phyloP scores from a whole-genome alignment of 2,113 vertebrate genomes.

The Taurulus bubalis region DNA sequence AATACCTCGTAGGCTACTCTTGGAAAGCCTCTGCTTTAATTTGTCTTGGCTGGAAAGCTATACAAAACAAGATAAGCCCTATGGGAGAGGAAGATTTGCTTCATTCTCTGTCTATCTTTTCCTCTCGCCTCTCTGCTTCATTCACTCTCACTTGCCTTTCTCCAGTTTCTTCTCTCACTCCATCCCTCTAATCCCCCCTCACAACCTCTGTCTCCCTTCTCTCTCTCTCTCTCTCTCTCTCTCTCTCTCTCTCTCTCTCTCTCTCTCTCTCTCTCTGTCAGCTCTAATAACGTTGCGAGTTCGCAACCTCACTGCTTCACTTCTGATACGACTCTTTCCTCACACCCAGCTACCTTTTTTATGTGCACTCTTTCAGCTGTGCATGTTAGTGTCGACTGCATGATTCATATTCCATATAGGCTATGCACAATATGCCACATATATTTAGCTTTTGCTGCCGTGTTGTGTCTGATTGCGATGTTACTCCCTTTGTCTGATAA shows the following conservation, averaged over 20 bases:
- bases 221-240: constrained; percentile 40
- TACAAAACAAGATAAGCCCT: constrained; percentile 52
- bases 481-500: constrained; percentile 49
- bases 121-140: constrained; percentile 26
- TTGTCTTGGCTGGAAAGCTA: constrained; percentile 26
- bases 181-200: constrained; percentile 54
- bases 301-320: constrained; percentile 43
- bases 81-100: constrained; percentile 32
- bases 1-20: constrained; percentile 9
- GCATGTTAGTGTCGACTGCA: constrained; percentile 19
- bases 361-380: constrained; percentile 8
- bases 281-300: constrained; percentile 63
- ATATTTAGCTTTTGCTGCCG: not conserved
- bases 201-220: constrained; percentile 45
- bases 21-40: constrained; percentile 48
- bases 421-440: constrained; percentile 6
- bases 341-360: constrained; percentile 20
- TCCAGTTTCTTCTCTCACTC: constrained; percentile 44
- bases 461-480: not conserved
- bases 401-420: constrained; percentile 1
- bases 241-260: constrained; percentile 48
- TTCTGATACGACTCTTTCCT: constrained; percentile 47
- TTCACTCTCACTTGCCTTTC: constrained; percentile 56
- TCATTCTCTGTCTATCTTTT: constrained; percentile 10
- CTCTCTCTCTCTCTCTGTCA: constrained; percentile 45